Percentiles rank a stretch among this genome's conserved stretches.
These are phyloP conservation scores for Myotis lucifugus DNA, from an alignment of 2,113 vertebrate genomes.

Conservation along the genomic window DNA sequence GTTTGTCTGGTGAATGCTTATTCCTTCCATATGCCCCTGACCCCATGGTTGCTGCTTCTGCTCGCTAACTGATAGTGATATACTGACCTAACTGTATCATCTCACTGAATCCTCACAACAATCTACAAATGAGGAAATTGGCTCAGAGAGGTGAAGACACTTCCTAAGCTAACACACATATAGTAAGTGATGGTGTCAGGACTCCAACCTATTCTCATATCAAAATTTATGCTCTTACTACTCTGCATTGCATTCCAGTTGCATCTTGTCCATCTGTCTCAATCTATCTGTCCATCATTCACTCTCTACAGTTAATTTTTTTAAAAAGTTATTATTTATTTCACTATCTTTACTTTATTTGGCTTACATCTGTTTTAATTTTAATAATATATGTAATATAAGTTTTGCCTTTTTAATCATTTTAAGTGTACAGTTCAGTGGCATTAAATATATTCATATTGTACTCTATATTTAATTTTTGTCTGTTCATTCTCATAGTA, in stretches of 20 bases:
- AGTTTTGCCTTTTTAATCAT: neutral
- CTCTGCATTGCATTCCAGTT: neutral
- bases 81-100: neutral
- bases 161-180: neutral
- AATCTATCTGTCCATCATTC: neutral
- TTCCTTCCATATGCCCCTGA: neutral
- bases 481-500: neutral
- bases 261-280: neutral
- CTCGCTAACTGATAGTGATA: neutral
- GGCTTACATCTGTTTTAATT: slow-evolving; percentile 7
- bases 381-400: neutral
- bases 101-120: neutral
- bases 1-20: neutral
- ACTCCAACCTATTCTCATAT: neutral
- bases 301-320: neutral
- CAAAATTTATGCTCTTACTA: neutral
- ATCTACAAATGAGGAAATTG: slow-evolving; percentile 5
- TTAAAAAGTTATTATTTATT: neutral
- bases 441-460: neutral
- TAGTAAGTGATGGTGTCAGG: neutral
- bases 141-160: neutral
- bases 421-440: neutral
- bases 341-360: neutral
- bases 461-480: neutral
- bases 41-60: neutral